Base-by-base conservation (phyloP, 1,140 invertebrate species). In the Drosophila quadrilineata region DNA sequence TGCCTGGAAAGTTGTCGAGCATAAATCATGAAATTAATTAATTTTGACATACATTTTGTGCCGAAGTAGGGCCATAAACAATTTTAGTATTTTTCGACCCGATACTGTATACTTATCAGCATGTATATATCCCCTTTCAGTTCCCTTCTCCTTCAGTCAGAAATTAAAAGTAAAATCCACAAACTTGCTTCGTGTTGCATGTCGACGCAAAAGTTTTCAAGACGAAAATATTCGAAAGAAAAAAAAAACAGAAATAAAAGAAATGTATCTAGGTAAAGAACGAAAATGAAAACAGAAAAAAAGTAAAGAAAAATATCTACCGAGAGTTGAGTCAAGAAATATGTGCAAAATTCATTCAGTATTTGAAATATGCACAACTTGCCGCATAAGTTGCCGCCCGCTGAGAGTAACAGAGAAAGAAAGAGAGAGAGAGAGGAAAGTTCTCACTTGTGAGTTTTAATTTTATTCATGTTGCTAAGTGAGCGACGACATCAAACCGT, bases 21-120 rank as follows among this genome's bases (percentile, higher is more conserved):
- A 88, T 87, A 87, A 87, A 87, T 87, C 84, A 87, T 64, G 75
- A 87, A 87, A 87, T 87, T 87, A 87, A 87, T 87, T 87, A 87
- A 87, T 88, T 87, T 88, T 87, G 84, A 88, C 84, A 87, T 75
- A 88, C 85, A 85, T 84, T 70, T 70, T 72, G 53, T 36, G 48
- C 59, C 58, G 70, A 80, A 77, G 77, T 64, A 71, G 70, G 57
- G 48, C 57, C 68, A 79, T 86, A 75, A 84, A 79, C 71, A 79
- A 75, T 73, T 79, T 80, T 50, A 43, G 56, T 80, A 58, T 68
- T 71, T 38, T 40, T 31, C 52, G 26, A 16, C 12, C 21, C 31
- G 14, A 21, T 21, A 38, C 14, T 49, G 22, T 49, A 40, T 40
- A 31, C 24, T 28, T 45, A n/a, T 28, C 5, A 45, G 41, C n/a